Percentiles rank a stretch among this genome's conserved stretches.
phyloP scores from a whole-genome alignment of 2,797 vertebrate genomes.

The Diplodus puntazzo region DNA sequence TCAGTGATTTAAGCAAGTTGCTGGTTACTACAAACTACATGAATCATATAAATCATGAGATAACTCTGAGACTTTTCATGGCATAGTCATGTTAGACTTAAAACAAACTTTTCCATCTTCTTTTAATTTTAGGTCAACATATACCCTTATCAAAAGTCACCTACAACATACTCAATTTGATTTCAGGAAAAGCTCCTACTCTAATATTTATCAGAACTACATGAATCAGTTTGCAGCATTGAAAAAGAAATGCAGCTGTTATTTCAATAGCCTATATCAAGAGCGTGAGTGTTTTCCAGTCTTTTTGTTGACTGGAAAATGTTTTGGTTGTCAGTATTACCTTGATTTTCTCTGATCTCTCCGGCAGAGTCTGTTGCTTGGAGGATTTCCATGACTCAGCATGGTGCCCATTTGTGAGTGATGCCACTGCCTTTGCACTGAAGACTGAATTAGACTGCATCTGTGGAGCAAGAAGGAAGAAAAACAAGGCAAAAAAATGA shows the following conservation, averaged over 20 bases:
- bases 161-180: no score
- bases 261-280: conserved; percentile 28
- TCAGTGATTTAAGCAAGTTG: not conserved
- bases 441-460: conserved; percentile 64
- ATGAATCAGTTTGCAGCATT: not conserved
- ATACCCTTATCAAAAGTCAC: no score
- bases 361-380: conserved; percentile 74
- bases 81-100: no score
- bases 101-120: no score
- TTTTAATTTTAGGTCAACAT: no score
- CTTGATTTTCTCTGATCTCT: conserved; percentile 84
- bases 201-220: not conserved
- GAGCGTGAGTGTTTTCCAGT: conserved; percentile 2
- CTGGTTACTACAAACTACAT: conserved; percentile 5
- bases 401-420: conserved; percentile 76
- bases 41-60: not conserved
- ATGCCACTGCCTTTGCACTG: conserved; percentile 58
- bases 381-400: conserved; percentile 77
- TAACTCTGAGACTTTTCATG: no score
- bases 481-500: conserved; percentile 18
- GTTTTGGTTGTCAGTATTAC: conserved; percentile 66
- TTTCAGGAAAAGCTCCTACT: no score
- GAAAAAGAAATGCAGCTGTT: not conserved
- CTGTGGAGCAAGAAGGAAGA: conserved; percentile 35
- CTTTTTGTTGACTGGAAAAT: conserved; percentile 34